Evolutionary conservation across 2,888 invertebrate species (phyloP).

Genomic region (Amiota communis): DNA sequence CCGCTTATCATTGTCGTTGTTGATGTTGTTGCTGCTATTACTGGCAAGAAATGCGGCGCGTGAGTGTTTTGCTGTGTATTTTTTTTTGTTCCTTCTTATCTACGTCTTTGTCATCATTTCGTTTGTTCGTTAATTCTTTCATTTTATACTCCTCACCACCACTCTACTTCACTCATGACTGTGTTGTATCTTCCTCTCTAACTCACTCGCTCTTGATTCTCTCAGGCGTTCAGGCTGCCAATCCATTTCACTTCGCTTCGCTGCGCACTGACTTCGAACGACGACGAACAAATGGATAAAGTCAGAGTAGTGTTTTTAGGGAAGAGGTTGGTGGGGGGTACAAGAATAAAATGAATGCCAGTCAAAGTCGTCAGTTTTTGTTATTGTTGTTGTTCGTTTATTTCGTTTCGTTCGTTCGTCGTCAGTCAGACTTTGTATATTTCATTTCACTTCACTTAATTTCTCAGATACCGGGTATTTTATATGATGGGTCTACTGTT

Average conservation of each 20-base stretch:
- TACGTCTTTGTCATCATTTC: conserved; percentile 19
- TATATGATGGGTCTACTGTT: neutral
- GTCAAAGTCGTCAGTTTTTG: conserved; percentile 33
- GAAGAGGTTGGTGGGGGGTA: too few relatives aligned
- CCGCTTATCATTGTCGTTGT: too few relatives aligned
- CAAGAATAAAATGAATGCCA: conserved; percentile 27
- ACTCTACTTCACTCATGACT: neutral
- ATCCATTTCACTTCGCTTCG: conserved; percentile 10
- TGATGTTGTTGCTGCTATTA: neutral
- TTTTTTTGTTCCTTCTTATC: conserved; percentile 5
- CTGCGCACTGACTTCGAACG: conserved; percentile 13
- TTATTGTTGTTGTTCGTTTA: conserved; percentile 20
- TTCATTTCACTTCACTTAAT: conserved; percentile 66
- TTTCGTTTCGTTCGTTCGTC: conserved; percentile 41
- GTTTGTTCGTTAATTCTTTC: conserved; percentile 14
- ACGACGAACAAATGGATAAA: neutral
- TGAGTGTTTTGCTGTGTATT: conserved; percentile 21
- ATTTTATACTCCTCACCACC: neutral
- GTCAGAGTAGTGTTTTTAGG: neutral
- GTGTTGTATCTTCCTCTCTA: neutral
- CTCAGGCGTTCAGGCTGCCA: neutral
- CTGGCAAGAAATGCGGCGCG: conserved; percentile 21
- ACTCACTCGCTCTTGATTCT: neutral
- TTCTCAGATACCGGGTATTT: conserved; percentile 59
- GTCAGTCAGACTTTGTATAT: conserved; percentile 63